These are phyloP conservation scores for Hirundichthys speculiger DNA, from an alignment of 2,113 vertebrate genomes.

Conservation along the genomic window DNA sequence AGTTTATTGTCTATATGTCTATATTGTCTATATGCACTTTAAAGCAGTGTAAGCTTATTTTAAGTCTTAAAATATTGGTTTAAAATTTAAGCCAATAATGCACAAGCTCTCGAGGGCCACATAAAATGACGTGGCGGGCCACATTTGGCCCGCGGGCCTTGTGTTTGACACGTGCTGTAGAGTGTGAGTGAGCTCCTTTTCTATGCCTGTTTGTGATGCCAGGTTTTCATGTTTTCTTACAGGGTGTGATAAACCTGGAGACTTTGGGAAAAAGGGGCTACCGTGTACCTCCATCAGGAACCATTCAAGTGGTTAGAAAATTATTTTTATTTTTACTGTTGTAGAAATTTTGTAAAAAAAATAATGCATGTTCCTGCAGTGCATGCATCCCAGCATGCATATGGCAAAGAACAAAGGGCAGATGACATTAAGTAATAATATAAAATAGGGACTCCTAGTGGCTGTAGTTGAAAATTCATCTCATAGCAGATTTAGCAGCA, in stretches of 20 bases:
- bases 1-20: too few species aligned
- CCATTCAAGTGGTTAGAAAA: slow-evolving; percentile 99
- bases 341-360: slow-evolving; percentile 4
- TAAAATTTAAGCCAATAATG: too few species aligned
- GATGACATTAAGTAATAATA: slow-evolving; percentile 4
- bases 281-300: slow-evolving; percentile 99
- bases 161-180: neutral
- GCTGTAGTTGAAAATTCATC: neutral
- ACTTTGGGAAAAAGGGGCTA: slow-evolving; percentile 98
- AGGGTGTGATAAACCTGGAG: slow-evolving; percentile 99
- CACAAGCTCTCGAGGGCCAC: too few species aligned
- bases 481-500: neutral
- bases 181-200: slow-evolving; percentile 3
- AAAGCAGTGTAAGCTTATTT: too few species aligned
- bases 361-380: neutral
- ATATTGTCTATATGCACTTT: too few species aligned
- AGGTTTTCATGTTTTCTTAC: slow-evolving; percentile 41
- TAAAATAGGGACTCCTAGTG: slow-evolving; percentile 60
- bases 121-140: too few species aligned
- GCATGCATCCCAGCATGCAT: slow-evolving; percentile 3
- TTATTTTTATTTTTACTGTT: slow-evolving; percentile 8
- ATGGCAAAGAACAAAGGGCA: slow-evolving; percentile 49
- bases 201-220: slow-evolving; percentile 10
- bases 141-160: too few species aligned
- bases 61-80: too few species aligned